These are phyloP conservation scores for Cantharis lateralis DNA, from an alignment of 2,888 invertebrate species.

Conservation along the genomic window DNA sequence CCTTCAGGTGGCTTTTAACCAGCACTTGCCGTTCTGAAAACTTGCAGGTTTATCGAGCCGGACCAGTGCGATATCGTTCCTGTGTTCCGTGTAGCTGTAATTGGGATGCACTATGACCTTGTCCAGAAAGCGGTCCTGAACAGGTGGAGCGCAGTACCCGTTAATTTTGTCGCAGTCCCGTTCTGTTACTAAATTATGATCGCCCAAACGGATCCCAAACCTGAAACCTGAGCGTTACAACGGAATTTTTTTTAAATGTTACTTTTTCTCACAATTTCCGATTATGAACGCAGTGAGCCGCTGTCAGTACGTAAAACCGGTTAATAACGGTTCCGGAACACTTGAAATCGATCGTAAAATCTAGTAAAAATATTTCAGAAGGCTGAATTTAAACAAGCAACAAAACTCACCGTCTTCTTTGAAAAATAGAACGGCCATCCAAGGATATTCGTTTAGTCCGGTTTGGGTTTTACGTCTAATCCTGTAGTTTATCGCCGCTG, in stretches of 20 bases:
- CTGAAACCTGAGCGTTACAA: not conserved
- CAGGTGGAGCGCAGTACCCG: conserved; percentile 50
- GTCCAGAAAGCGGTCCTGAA: conserved; percentile 52
- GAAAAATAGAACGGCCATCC: not conserved
- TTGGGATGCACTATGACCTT: conserved; percentile 49
- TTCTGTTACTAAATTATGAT: conserved; percentile 41
- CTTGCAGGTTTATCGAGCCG: conserved; percentile 55
- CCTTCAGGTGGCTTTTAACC: too few species aligned
- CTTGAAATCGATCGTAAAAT: not conserved
- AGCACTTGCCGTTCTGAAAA: conserved; percentile 49
- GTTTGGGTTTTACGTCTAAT: not conserved
- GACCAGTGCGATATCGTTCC: conserved; percentile 56
- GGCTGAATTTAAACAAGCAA: not conserved
- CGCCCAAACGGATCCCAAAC: not conserved
- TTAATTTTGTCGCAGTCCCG: conserved; percentile 52
- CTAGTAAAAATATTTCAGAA: not conserved
- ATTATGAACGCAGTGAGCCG: not conserved
- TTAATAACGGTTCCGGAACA: not conserved
- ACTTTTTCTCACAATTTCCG: not conserved
- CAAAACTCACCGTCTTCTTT: not conserved
- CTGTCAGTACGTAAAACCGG: not conserved
- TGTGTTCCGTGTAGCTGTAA: conserved; percentile 43
- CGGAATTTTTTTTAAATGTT: not conserved
- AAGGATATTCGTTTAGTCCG: not conserved
- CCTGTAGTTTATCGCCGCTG: not conserved